A percentile compares a stretch with the other conserved stretches of the same genome.
These are phyloP conservation scores for Puntigrus tetrazona DNA, from an alignment of 2,113 vertebrate genomes.

Conservation along the genomic window DNA sequence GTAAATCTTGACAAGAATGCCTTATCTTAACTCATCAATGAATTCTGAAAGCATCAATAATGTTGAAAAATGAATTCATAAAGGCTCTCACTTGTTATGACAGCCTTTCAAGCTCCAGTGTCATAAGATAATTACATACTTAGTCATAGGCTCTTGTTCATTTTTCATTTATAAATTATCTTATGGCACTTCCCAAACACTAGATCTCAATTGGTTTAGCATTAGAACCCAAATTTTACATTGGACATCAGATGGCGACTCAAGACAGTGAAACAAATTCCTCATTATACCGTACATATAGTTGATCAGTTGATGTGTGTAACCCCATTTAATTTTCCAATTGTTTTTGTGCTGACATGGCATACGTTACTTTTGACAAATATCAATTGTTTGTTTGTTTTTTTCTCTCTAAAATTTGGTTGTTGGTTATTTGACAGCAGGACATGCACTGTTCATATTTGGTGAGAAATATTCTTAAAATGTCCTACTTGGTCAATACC, in stretches of 20 bases:
- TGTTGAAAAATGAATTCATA: slow-evolving; percentile 24
- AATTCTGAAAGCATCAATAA: slow-evolving; percentile 33
- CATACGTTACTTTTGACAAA: not conserved
- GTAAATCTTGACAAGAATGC: slow-evolving; percentile 19
- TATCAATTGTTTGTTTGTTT: no score
- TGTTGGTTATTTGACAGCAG: not conserved
- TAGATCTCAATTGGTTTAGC: not conserved
- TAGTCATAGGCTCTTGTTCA: slow-evolving; percentile 16
- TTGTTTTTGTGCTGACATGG: not conserved
- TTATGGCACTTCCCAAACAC: not conserved
- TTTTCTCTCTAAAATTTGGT: not conserved
- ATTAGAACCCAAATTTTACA: not conserved
- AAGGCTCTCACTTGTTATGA: slow-evolving; percentile 23
- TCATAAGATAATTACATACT: slow-evolving; percentile 32
- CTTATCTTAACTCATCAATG: slow-evolving; percentile 26
- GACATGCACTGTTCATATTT: not conserved
- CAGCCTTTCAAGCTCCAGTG: slow-evolving; percentile 23
- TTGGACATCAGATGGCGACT: not conserved
- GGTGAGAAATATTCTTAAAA: not conserved
- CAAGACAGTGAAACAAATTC: not conserved
- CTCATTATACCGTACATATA: no score
- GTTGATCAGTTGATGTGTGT: not conserved
- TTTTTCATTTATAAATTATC: slow-evolving; percentile 23
- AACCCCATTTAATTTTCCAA: not conserved
- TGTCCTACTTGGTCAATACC: not conserved